Evolutionary conservation across 2,888 invertebrate genomes (phyloP).

Genomic region (Trilocha varians): DNA sequence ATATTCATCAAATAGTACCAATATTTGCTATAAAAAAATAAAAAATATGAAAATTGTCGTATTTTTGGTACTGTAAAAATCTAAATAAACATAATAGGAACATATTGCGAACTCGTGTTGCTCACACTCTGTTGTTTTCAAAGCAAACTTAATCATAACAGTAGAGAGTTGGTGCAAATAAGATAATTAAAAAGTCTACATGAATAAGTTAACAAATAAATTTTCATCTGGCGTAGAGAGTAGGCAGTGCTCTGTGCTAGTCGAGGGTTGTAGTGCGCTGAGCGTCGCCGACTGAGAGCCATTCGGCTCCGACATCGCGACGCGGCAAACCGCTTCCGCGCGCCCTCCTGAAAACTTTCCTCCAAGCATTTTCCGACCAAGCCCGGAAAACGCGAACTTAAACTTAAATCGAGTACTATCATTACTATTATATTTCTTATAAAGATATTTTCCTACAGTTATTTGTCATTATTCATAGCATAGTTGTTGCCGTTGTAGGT

Average conservation of each 20-base stretch:
- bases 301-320: slow-evolving; percentile 47
- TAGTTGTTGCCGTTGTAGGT: no score
- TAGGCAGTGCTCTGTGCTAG: slow-evolving; percentile 9
- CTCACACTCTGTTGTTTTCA: no score
- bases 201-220: slow-evolving; percentile 22
- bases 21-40: no score
- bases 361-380: slow-evolving; percentile 14
- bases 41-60: no score
- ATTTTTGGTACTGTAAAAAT: no score
- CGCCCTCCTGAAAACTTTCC: slow-evolving; percentile 41
- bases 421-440: background rate
- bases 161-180: no score
- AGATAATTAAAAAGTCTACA: slow-evolving; percentile 27
- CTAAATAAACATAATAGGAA: no score
- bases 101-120: no score
- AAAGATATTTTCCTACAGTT: no score
- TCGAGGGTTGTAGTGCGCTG: slow-evolving; percentile 26
- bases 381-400: background rate
- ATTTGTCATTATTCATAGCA: no score
- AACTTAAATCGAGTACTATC: background rate
- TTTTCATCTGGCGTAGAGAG: slow-evolving; percentile 18
- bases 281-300: slow-evolving; percentile 22
- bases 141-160: no score
- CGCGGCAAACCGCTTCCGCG: slow-evolving; percentile 38
- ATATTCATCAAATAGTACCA: no score